These are phyloP conservation scores for Helicolenus hilgendorfi DNA, from an alignment of 2,797 vertebrate genomes.

Conservation along the genomic window DNA sequence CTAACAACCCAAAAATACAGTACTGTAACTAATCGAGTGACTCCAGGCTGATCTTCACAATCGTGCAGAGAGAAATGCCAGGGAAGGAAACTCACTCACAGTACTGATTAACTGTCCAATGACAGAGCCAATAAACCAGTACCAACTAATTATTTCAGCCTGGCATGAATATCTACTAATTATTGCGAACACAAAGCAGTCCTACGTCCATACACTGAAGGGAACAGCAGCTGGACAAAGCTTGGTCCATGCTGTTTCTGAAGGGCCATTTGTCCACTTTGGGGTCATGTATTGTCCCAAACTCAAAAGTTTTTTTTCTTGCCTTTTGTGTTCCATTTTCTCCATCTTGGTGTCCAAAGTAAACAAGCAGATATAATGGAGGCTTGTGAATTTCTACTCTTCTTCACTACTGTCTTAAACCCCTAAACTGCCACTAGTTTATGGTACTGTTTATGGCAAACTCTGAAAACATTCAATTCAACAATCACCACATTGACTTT, in stretches of 20 bases:
- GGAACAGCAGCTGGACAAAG: slow-evolving; percentile 72
- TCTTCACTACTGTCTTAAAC: slow-evolving; percentile 2
- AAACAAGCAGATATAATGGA: slow-evolving; percentile 27
- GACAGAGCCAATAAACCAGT: slow-evolving; percentile 18
- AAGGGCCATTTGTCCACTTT: slow-evolving; percentile 63
- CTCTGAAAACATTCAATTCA: neutral
- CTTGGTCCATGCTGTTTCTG: slow-evolving; percentile 38
- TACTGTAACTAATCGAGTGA: neutral
- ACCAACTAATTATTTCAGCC: slow-evolving; percentile 40
- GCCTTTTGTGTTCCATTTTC: slow-evolving; percentile 50
- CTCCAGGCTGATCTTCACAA: neutral
- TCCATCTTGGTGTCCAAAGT: slow-evolving; percentile 65
- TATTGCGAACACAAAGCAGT: slow-evolving; percentile 36
- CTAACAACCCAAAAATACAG: neutral
- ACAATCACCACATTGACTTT: neutral
- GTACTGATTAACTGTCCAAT: slow-evolving; percentile 34
- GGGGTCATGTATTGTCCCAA: slow-evolving; percentile 37
- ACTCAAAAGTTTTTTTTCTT: neutral
- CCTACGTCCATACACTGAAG: slow-evolving; percentile 18
- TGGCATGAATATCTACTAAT: slow-evolving; percentile 45
- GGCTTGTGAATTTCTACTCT: slow-evolving; percentile 6
- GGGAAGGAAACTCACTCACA: neutral
- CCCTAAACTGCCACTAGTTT: neutral
- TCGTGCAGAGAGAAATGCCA: neutral
- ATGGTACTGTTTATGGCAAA: neutral